Evolutionary conservation across 2,113 vertebrate species (phyloP).

Genomic region (Melanerpes aurifrons): DNA sequence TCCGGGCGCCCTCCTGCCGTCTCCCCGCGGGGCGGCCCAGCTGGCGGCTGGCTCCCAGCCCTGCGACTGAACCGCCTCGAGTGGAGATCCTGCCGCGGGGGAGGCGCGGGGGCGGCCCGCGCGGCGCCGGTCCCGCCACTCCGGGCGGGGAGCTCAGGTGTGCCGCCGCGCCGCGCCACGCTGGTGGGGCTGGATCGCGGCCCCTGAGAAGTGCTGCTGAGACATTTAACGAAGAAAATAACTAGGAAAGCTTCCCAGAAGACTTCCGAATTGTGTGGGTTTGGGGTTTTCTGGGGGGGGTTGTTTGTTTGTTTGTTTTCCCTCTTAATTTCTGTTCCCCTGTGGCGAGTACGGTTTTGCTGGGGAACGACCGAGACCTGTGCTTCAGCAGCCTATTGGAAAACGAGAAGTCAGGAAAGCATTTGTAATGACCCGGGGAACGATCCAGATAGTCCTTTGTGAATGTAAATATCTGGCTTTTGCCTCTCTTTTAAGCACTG

Average conservation of each 20-base stretch:
- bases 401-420: background rate
- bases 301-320: background rate
- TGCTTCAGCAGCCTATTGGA: background rate
- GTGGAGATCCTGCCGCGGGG: background rate
- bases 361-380: background rate
- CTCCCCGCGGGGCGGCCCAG: background rate
- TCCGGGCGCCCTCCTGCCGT: background rate
- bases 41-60: background rate
- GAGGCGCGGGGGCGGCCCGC: background rate
- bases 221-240: background rate
- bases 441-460: background rate
- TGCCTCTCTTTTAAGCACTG: background rate
- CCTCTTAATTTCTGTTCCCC: background rate
- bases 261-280: background rate
- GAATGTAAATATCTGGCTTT: background rate
- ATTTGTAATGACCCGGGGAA: background rate
- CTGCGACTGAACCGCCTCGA: background rate
- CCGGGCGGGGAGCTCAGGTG: background rate
- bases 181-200: background rate
- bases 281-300: too few species aligned
- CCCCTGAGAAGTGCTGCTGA: background rate
- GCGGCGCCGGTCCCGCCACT: background rate
- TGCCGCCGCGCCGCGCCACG: background rate
- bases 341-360: background rate
- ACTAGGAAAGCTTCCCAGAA: background rate